phyloP scores from a whole-genome alignment of 2,888 invertebrate species.

The Tetrapedia diversipes region DNA sequence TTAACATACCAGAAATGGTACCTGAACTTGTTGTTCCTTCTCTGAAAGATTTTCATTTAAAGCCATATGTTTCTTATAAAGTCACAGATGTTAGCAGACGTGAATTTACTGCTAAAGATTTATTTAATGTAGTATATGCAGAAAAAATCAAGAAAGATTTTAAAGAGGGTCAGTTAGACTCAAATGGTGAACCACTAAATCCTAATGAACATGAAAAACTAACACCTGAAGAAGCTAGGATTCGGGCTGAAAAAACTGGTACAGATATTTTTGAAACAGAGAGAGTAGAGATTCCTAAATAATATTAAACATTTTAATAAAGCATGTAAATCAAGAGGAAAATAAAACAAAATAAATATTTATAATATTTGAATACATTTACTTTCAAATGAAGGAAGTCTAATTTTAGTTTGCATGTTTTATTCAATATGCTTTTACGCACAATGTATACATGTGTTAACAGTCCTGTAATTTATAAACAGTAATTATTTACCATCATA shows the following conservation, averaged over 20 bases:
- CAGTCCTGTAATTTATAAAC: slow-evolving; percentile 63
- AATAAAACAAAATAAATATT: not conserved
- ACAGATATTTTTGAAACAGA: slow-evolving; percentile 88
- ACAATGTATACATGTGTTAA: slow-evolving; percentile 64
- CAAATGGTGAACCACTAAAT: slow-evolving; percentile 87
- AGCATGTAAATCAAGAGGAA: slow-evolving; percentile 19
- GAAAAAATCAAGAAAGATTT: slow-evolving; percentile 91
- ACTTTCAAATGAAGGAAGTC: slow-evolving; percentile 11
- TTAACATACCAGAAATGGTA: slow-evolving; percentile 92
- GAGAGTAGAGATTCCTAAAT: not conserved
- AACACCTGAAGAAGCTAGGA: slow-evolving; percentile 88
- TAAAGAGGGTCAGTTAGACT: slow-evolving; percentile 87
- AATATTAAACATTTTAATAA: not conserved
- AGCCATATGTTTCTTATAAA: slow-evolving; percentile 97
- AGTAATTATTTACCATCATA: slow-evolving; percentile 68
- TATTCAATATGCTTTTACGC: slow-evolving; percentile 72
- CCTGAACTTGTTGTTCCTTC: slow-evolving; percentile 97
- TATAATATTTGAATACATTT: slow-evolving; percentile 18
- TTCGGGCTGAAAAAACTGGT: slow-evolving; percentile 89
- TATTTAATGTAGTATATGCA: slow-evolving; percentile 92
- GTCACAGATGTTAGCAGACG: slow-evolving; percentile 89
- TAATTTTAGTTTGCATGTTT: slow-evolving; percentile 60
- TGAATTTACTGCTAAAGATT: slow-evolving; percentile 92
- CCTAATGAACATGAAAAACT: slow-evolving; percentile 90
- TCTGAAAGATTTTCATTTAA: slow-evolving; percentile 91